A percentile compares a stretch with the other conserved stretches of the same genome.
Conservation (phyloP, 1,140 invertebrate species). For the Chionoecetes opilio region DNA sequence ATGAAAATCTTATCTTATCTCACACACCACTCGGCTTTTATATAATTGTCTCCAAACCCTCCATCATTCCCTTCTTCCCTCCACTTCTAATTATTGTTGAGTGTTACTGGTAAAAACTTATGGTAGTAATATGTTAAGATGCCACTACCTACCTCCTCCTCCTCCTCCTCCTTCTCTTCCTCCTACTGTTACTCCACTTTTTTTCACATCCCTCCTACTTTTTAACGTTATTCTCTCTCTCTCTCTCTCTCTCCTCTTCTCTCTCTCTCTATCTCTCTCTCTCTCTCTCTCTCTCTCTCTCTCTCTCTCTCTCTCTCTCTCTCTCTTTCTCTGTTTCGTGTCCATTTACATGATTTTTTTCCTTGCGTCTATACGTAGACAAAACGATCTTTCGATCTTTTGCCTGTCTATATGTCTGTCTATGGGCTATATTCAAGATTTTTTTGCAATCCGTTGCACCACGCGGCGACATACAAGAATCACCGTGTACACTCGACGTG, state of each 20-base stretch:
- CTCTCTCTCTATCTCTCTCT: no score
- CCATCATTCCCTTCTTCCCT: not conserved
- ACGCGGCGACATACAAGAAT: no score
- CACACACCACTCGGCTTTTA: no score
- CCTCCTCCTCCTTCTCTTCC: not conserved
- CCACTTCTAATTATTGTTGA: no score
- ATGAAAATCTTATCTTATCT: no score
- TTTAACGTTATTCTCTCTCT: not conserved
- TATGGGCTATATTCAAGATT: no score
- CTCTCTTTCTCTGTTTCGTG: not conserved
- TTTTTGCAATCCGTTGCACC: no score
- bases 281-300: not conserved
- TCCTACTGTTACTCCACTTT: not conserved
- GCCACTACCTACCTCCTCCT: not conserved
- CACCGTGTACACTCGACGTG: no score
- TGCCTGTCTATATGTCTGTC: no score
- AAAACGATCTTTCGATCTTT: no score
- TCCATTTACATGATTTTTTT: not conserved
- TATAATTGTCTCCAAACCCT: not conserved
- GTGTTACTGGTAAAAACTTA: not conserved
- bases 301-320: conserved; percentile 18
- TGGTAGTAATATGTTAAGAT: not conserved
- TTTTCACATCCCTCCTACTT: no score
- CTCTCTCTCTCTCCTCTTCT: not conserved
- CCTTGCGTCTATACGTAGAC: not conserved